Base-by-base conservation (phyloP, 2,888 invertebrate species). In the Philopedon plagiatum region DNA sequence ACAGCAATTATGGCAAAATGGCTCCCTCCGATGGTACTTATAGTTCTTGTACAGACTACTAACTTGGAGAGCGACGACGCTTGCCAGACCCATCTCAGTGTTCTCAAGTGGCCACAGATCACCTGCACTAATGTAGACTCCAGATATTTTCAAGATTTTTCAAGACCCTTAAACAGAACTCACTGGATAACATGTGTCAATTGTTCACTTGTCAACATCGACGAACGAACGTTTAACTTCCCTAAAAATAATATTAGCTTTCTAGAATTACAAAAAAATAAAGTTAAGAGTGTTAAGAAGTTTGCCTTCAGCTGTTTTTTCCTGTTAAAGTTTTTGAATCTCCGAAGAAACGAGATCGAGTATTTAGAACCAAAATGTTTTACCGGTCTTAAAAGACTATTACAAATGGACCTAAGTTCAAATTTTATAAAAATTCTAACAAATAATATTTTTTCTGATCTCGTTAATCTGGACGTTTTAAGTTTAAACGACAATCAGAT, bases 401-500 rank as follows among this genome's bases (percentile, higher is more conserved):
- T 78, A 5, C 83, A 84, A 54, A 69, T 86, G 5, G 84, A 85
- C 74, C 72, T 86, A 63, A 82, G 82, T 62, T 69, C 74, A 13
- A 86, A 86, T 74, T 68, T 64, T 29, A 56, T 86, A 11, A 78
- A 77, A 63, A 80, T 80, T 15, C 61, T 87, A 2, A 78, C 79
- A 0, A 83, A 81, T 19, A 82, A 84, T 37, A 75, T 83, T 2
- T 87, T 87, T 76, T 72, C 79, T 1, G 84, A 85, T 26, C 71
- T 87, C 54, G 80, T 80, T 46, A 84, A 80, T 57, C 78, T 87
- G 37, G 83, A 84, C 70, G 81, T 84, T 15, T 76, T 86, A 19
- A 85, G 83, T 44, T 66, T 86, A 76, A 82, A 83, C 67, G 75
- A 78, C 61, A 86, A 86, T 76, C 77, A 76, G 26, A 84, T 87